Percentiles rank a stretch among this genome's conserved stretches.
These are phyloP conservation scores for Hydrolagus colliei DNA, from an alignment of 2,797 vertebrate species.

Conservation along the genomic window DNA sequence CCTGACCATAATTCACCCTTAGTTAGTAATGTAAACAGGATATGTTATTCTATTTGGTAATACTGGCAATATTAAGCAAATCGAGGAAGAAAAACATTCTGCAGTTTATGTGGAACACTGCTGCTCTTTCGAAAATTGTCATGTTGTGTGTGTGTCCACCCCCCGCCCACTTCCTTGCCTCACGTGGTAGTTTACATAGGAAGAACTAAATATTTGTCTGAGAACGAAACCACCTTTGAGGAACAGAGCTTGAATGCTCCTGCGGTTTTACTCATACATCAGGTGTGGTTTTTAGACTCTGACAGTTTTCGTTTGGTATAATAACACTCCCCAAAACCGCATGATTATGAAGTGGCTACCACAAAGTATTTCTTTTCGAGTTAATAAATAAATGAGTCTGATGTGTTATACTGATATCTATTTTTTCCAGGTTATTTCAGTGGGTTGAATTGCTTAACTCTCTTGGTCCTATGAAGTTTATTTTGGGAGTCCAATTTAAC, in stretches of 20 bases:
- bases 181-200: background rate
- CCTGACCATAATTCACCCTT: no score
- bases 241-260: background rate
- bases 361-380: background rate
- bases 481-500: no score
- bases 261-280: background rate
- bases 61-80: no score
- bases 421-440: background rate
- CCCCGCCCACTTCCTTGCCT: no score
- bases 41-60: no score
- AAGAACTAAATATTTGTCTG: constrained; percentile 1
- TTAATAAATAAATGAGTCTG: background rate
- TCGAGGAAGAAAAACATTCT: no score
- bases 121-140: no score
- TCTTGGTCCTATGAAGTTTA: no score
- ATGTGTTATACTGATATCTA: background rate
- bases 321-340: background rate
- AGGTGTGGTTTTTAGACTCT: background rate
- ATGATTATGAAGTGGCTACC: background rate
- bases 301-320: constrained; percentile 4
- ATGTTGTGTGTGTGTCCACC: no score
- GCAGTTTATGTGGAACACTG: no score
- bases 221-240: constrained; percentile 3
- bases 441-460: background rate
- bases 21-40: no score